Conservation (phyloP, 2,888 invertebrate genomes). For the Synanthedon myopaeformis region DNA sequence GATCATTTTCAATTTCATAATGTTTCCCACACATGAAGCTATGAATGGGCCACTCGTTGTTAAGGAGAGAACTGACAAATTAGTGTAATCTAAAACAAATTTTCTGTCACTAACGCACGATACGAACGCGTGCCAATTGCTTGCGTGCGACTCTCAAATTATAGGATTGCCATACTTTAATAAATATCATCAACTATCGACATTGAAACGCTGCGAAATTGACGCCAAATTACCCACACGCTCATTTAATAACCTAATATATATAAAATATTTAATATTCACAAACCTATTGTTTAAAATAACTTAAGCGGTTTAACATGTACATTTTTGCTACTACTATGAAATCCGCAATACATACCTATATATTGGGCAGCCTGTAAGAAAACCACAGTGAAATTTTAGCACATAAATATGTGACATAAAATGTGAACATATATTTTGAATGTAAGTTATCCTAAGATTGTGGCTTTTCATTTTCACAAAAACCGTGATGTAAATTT, state of each 20-base stretch:
- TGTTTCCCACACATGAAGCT: constrained; percentile 54
- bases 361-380: no score
- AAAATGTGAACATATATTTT: no score
- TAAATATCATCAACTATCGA: constrained; percentile 25
- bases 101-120: constrained; percentile 37
- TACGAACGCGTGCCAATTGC: constrained; percentile 34
- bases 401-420: no score
- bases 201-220: background rate
- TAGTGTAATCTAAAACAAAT: constrained; percentile 65
- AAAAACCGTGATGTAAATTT: no score
- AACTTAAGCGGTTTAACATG: background rate
- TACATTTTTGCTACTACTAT: no score
- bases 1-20: constrained; percentile 70
- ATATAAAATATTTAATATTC: constrained; percentile 6
- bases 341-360: no score
- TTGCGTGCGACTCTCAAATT: constrained; percentile 38
- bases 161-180: constrained; percentile 31
- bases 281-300: constrained; percentile 8
- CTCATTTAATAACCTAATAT: constrained; percentile 5
- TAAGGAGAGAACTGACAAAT: constrained; percentile 44
- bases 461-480: no score
- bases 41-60: constrained; percentile 46
- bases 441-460: no score
- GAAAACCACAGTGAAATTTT: no score
- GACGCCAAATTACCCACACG: constrained; percentile 9